Base-by-base conservation (phyloP, 2,797 vertebrate genomes). In the Eutrigla gurnardus region DNA sequence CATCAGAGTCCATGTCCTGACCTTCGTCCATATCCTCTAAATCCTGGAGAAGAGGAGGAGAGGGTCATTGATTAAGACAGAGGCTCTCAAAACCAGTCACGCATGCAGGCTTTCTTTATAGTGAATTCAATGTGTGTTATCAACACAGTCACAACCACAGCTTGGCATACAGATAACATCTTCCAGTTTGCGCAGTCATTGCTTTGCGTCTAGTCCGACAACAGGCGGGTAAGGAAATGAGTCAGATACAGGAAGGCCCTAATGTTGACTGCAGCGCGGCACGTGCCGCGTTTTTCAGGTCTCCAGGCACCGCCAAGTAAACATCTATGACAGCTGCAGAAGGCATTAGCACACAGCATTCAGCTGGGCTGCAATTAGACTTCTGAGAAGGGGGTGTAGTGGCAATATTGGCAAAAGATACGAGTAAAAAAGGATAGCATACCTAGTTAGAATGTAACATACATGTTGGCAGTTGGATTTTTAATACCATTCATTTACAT, bases 21-120 rank as follows among this genome's bases (percentile, higher is more conserved):
- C 67, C 84, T 0, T 96, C 91, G 0, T 96, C 96, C 2, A 93
- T 45, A 39, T 97, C 97, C 5, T 96, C 96, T 18, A 97, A 80
- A 67, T 97, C 97, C 96, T 96, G 84, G 15, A 40, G 6, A 18
- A 76, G 45, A 61, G n/a, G 25, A 59, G 42, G n/a, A 63, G 4
- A 46, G 3, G 2, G 6, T 32, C 4, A 6, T 2, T 43, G 7
- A 60, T 67, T 37, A 37, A 42, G 14, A 61, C 4, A 5, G 2
- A 43, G 37, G 25, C 10, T 63, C 32, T 53, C 14, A 47, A 64
- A 17, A 18, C 45, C 60, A 12, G 14, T 3, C 25, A 62, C 37
- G 47, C 32, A 32, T n/a, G 14, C 50, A 55, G 2, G 25, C 25
- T 14, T 52, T 45, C 8, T 40, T 47, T 11, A 42, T 3, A 35